Percentiles rank a stretch among this genome's conserved stretches.
Evolutionary conservation across 2,888 invertebrate species (phyloP).

Genomic region (Pyrocoelia pectoralis): DNA sequence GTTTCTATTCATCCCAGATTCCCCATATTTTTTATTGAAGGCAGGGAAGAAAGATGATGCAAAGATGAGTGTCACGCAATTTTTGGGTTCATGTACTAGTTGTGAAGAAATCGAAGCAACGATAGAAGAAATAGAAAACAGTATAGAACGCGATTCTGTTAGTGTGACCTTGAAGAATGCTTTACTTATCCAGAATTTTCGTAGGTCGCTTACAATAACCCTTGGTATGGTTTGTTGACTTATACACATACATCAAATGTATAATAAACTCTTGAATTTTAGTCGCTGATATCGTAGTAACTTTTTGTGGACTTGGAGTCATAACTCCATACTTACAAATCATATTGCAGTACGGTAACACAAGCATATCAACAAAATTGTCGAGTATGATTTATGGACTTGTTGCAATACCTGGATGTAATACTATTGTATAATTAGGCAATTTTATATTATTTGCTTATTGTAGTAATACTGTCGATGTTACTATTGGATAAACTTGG

Average conservation of each 20-base stretch:
- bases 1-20: no score
- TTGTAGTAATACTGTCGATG: constrained; percentile 10
- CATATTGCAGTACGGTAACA: constrained; percentile 64
- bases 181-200: no score
- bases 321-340: constrained; percentile 68
- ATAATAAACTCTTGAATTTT: constrained; percentile 39
- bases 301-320: constrained; percentile 67
- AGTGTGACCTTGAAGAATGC: no score
- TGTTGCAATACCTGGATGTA: constrained; percentile 65
- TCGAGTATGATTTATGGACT: constrained; percentile 68
- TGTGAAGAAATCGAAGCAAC: no score
- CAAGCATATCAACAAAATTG: constrained; percentile 61
- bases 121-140: no score
- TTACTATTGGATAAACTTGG: constrained; percentile 45
- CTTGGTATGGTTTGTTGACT: constrained; percentile 59
- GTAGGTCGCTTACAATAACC: constrained; percentile 49
- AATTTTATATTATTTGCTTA: neutral
- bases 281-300: constrained; percentile 67
- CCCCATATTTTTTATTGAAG: no score
- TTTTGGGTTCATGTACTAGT: no score
- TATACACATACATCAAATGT: no score
- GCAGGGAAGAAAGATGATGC: no score
- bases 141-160: no score
- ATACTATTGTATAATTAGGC: constrained; percentile 12
- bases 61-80: no score